These are phyloP conservation scores for Dicentrarchus labrax DNA, from an alignment of 2,113 vertebrate species.

Conservation along the genomic window DNA sequence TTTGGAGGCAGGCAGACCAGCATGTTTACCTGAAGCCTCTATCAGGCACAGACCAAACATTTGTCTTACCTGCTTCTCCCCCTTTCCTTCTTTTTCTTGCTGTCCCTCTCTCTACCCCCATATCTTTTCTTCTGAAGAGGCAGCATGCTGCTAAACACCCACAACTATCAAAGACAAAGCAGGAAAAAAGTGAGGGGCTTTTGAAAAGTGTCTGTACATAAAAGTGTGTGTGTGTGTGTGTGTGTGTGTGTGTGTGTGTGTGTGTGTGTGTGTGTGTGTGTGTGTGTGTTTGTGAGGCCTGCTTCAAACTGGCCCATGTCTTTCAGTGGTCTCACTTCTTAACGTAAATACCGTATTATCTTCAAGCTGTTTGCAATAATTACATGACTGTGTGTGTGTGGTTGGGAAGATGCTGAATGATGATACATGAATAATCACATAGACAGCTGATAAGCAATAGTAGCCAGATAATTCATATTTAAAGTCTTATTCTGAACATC, in stretches of 20 bases:
- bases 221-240: constrained; percentile 14
- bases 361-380: constrained; percentile 28
- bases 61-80: constrained; percentile 41
- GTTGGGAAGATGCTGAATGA: not conserved
- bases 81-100: constrained; percentile 20
- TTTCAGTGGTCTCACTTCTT: constrained; percentile 30
- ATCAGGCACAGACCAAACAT: constrained; percentile 78
- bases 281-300: constrained; percentile 24
- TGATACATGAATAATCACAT: constrained; percentile 1
- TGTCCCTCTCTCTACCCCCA: constrained; percentile 56
- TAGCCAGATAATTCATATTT: not conserved
- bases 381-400: not conserved
- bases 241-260: constrained; percentile 36
- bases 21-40: constrained; percentile 74
- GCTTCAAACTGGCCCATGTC: not conserved
- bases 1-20: constrained; percentile 62
- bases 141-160: constrained; percentile 60
- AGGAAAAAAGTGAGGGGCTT: constrained; percentile 20
- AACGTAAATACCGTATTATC: constrained; percentile 26
- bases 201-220: constrained; percentile 45
- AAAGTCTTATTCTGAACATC: not conserved
- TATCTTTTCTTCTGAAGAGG: constrained; percentile 61
- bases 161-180: constrained; percentile 62
- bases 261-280: constrained; percentile 19
- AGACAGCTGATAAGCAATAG: not conserved